Conservation (phyloP, 2,888 invertebrate genomes). For the Drosophila neotestacea region DNA sequence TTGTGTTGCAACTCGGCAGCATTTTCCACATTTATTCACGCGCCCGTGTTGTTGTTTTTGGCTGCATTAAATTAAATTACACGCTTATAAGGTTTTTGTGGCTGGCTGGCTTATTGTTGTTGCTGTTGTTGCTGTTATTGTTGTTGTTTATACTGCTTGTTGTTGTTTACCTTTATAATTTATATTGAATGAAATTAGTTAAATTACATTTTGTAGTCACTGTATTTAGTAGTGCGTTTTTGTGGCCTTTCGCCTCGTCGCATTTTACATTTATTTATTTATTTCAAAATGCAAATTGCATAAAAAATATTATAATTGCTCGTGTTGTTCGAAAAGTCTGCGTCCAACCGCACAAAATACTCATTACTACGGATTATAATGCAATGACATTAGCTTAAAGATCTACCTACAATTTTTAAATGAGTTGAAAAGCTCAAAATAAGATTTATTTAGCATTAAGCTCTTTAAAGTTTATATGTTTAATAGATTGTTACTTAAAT, state of each 20-base stretch:
- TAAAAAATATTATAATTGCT: conserved; percentile 8
- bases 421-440: too few species aligned
- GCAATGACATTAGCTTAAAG: conserved; percentile 1
- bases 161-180: conserved; percentile 50
- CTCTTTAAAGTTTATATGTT: too few species aligned
- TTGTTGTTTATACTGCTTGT: background rate
- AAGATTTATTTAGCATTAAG: too few species aligned
- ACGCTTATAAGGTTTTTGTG: conserved; percentile 56
- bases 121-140: conserved; percentile 19
- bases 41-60: conserved; percentile 38
- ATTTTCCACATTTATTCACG: conserved; percentile 66
- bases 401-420: too few species aligned
- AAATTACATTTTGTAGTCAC: conserved; percentile 59
- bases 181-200: conserved; percentile 68
- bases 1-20: conserved; percentile 50
- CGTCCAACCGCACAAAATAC: conserved; percentile 4
- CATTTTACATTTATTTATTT: conserved; percentile 32
- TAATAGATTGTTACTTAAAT: too few species aligned
- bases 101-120: conserved; percentile 45
- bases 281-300: conserved; percentile 36
- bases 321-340: conserved; percentile 2
- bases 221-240: conserved; percentile 34
- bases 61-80: conserved; percentile 66
- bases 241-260: conserved; percentile 22
- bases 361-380: background rate